Percentiles rank a stretch among this genome's conserved stretches.
Conservation (phyloP, 2,113 vertebrate species). For the Gorsachius goisagi region DNA sequence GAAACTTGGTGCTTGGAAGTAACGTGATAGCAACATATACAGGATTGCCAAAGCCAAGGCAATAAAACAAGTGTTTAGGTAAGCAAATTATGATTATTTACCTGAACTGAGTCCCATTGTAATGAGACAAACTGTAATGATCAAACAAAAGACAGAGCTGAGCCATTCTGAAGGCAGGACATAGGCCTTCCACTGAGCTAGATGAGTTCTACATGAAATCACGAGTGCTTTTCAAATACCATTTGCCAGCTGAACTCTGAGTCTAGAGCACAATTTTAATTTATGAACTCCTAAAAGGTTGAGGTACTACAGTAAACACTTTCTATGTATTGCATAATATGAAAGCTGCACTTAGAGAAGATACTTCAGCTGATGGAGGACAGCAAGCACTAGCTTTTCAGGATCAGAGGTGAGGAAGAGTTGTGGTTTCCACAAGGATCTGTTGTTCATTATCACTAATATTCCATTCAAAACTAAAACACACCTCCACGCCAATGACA, state of each 20-base stretch:
- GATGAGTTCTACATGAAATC: not conserved
- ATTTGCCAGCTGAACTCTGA: not conserved
- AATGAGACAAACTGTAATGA: not conserved
- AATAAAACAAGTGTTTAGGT: not conserved
- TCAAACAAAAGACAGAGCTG: not conserved
- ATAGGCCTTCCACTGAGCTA: not conserved
- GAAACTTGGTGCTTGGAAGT: not conserved
- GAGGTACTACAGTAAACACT: not conserved
- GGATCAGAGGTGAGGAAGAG: not conserved
- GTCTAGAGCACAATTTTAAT: not conserved
- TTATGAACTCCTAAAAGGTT: not conserved
- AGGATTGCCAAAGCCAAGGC: not conserved
- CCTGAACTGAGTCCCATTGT: not conserved
- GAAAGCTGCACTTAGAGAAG: not conserved
- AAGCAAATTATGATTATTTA: not conserved
- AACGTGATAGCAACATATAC: accelerated
- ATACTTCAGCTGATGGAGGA: not conserved
- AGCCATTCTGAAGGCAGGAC: not conserved
- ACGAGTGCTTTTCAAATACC: not conserved
- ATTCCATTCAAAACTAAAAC: not conserved
- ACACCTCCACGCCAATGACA: accelerated
- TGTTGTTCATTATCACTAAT: not conserved
- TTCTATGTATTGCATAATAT: not conserved
- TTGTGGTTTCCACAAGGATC: not conserved
- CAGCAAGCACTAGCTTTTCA: not conserved